Evolutionary conservation across 2,113 vertebrate genomes (phyloP).

Genomic region (Illadopsis cleaveri): DNA sequence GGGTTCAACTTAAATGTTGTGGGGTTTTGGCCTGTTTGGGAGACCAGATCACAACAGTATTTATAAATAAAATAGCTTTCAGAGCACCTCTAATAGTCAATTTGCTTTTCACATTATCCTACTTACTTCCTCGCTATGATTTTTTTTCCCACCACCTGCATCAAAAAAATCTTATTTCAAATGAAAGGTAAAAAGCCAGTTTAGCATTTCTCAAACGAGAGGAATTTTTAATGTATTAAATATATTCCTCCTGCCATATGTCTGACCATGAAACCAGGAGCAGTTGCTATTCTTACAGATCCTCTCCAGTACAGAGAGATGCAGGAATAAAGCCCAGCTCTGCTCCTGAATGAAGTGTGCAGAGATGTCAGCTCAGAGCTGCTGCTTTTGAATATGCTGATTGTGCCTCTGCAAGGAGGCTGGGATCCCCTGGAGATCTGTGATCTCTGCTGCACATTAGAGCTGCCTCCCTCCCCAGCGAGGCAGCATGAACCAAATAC

Average conservation of each 20-base stretch:
- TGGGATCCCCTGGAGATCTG: neutral
- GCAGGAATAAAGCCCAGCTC: neutral
- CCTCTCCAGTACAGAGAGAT: neutral
- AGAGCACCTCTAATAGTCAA: neutral
- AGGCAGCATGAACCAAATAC: neutral
- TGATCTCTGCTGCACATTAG: neutral
- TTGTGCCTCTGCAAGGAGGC: neutral
- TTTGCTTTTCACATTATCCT: neutral
- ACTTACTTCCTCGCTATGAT: neutral
- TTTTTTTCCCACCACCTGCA: too few relatives aligned
- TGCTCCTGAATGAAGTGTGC: neutral
- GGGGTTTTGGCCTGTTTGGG: fast-evolving
- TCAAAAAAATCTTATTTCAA: neutral
- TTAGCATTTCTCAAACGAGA: neutral
- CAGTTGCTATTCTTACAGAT: neutral
- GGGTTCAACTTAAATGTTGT: neutral
- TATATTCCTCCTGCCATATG: neutral
- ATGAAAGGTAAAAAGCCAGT: neutral
- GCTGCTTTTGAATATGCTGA: neutral
- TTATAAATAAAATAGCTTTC: neutral
- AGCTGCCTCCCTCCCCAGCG: neutral
- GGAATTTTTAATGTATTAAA: neutral
- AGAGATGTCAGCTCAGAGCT: neutral
- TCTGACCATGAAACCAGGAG: neutral
- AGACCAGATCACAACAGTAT: neutral